These are phyloP conservation scores for Sphinx pinastri DNA, from an alignment of 2,888 invertebrate genomes.

Conservation along the genomic window DNA sequence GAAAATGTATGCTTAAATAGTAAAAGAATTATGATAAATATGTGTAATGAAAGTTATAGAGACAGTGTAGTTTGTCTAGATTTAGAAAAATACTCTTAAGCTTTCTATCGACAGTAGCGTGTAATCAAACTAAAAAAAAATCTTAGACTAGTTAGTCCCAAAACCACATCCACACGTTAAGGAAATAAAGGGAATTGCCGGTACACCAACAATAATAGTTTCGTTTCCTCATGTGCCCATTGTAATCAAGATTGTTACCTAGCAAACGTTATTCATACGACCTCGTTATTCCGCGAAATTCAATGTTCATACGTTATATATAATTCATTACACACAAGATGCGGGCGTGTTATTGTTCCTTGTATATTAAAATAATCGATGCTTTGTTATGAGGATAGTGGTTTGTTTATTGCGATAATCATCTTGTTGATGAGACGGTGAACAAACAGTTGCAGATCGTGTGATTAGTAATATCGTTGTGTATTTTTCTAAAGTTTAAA, in stretches of 20 bases:
- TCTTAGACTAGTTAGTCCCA: no score
- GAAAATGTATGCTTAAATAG: no score
- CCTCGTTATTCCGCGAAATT: slow-evolving; percentile 58
- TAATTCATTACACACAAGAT: slow-evolving; percentile 26
- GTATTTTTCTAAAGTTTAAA: no score
- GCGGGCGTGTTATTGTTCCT: slow-evolving; percentile 14
- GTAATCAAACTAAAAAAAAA: no score
- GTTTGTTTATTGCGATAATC: no score
- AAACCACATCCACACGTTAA: not conserved
- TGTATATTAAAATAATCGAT: not conserved
- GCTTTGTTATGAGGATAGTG: slow-evolving; percentile 10
- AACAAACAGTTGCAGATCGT: not conserved
- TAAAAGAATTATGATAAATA: no score
- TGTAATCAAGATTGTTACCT: slow-evolving; percentile 57
- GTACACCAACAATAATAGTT: not conserved
- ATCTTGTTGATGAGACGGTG: not conserved
- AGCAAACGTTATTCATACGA: slow-evolving; percentile 50
- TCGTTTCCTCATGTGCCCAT: slow-evolving; percentile 45
- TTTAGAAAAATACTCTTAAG: no score
- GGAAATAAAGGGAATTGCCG: not conserved
- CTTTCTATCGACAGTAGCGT: no score
- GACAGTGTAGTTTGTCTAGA: no score
- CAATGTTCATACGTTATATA: slow-evolving; percentile 55
- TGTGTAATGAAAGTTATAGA: no score
- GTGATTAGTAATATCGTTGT: not conserved